These are phyloP conservation scores for Microtus montanus DNA, from an alignment of 2,113 vertebrate species.

Conservation along the genomic window DNA sequence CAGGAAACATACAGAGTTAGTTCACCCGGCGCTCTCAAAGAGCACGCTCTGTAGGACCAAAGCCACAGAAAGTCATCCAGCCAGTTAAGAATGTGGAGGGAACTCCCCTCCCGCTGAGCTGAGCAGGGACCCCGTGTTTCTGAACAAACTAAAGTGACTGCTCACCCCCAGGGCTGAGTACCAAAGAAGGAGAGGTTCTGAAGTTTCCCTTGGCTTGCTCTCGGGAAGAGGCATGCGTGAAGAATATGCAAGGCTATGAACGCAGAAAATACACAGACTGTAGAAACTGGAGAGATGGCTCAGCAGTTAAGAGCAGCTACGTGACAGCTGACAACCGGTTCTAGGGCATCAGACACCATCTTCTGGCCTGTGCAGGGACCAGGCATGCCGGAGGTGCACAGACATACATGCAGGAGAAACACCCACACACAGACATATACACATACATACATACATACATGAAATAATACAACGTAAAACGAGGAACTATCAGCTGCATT, in stretches of 20 bases:
- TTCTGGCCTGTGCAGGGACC: neutral
- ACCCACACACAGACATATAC: neutral
- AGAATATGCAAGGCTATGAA: neutral
- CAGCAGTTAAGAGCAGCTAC: neutral
- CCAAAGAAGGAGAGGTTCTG: neutral
- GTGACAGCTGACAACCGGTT: neutral
- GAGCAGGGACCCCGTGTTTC: neutral
- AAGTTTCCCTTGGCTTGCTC: neutral
- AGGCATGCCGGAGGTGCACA: neutral
- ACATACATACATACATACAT: neutral
- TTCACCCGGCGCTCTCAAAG: conserved; percentile 11
- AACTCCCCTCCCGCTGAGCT: neutral
- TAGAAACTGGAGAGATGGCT: neutral
- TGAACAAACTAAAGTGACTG: neutral
- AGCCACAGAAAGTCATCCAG: neutral
- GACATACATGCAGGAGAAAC: neutral
- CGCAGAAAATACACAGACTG: neutral
- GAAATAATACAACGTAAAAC: neutral
- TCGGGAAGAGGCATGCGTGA: neutral
- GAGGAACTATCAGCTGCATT: neutral
- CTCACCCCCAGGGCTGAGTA: neutral
- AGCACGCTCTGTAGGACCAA: conserved; percentile 16
- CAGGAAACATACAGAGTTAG: conserved; percentile 51
- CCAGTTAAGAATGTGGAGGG: neutral
- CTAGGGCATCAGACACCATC: neutral